phyloP scores from a whole-genome alignment of 2,113 vertebrate genomes.

The Gymnobelideus leadbeateri region DNA sequence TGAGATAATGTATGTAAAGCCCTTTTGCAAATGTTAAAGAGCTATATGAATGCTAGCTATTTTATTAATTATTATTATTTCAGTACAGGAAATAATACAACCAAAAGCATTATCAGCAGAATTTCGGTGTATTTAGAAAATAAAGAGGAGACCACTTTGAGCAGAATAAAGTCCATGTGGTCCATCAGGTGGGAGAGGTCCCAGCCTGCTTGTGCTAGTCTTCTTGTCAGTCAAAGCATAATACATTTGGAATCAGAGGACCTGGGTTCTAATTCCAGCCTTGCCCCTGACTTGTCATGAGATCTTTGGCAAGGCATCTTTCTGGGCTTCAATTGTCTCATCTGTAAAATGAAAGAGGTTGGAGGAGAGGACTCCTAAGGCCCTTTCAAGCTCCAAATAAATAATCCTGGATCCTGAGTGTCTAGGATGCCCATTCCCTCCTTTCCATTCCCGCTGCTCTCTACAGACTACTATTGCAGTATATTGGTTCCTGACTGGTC shows the following conservation, averaged over 20 bases:
- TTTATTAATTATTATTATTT: background rate
- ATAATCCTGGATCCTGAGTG: no score
- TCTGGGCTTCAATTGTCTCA: background rate
- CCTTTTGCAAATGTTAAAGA: background rate
- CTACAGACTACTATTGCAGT: background rate
- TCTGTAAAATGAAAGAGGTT: background rate
- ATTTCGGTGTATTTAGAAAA: background rate
- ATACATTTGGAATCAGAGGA: background rate
- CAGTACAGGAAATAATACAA: background rate
- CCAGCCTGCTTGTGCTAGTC: background rate
- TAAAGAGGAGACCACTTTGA: background rate
- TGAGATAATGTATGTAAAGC: background rate
- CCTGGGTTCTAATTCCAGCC: background rate
- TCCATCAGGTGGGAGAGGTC: background rate
- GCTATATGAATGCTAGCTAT: background rate
- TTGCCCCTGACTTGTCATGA: background rate
- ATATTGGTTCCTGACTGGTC: background rate
- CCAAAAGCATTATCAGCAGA: background rate
- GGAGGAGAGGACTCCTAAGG: background rate
- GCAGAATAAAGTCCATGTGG: background rate
- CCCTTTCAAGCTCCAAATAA: no score
- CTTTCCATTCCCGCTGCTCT: background rate
- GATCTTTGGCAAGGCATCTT: background rate
- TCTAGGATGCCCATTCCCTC: background rate
- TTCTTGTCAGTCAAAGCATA: background rate